Evolutionary conservation across 1,140 invertebrate species (phyloP).

Genomic region (Aphaenogaster rudis): DNA sequence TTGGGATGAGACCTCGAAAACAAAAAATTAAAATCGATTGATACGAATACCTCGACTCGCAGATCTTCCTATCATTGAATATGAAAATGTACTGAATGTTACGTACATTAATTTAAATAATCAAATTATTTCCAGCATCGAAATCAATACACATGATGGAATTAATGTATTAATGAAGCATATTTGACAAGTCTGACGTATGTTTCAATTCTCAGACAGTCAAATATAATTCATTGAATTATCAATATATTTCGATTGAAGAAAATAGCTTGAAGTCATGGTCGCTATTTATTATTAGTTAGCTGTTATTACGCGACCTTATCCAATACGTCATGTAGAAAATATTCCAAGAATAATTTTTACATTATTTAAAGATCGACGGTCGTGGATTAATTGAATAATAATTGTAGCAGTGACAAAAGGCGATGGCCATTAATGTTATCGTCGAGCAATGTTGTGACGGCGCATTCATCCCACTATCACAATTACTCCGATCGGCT

Average conservation of each 20-base stretch:
- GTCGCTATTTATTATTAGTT: constrained; percentile 10
- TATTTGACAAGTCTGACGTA: background rate
- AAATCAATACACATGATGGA: background rate
- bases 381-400: background rate
- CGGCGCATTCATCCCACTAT: background rate
- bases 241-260: constrained; percentile 25
- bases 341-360: background rate
- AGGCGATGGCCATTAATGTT: background rate
- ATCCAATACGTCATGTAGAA: background rate
- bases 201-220: background rate
- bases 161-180: background rate
- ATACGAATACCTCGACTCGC: background rate
- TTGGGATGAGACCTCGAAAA: background rate
- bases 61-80: background rate
- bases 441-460: background rate
- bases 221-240: constrained; percentile 45
- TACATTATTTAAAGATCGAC: background rate
- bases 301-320: background rate
- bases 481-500: background rate
- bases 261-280: constrained; percentile 9
- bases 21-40: constrained; percentile 21
- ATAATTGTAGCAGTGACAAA: background rate
- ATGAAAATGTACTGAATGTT: background rate
- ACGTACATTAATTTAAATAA: background rate
- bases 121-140: background rate